Percentiles rank a stretch among this genome's conserved stretches.
These are phyloP conservation scores for Atlantisia rogersi DNA, from an alignment of 2,113 vertebrate species.

Conservation along the genomic window DNA sequence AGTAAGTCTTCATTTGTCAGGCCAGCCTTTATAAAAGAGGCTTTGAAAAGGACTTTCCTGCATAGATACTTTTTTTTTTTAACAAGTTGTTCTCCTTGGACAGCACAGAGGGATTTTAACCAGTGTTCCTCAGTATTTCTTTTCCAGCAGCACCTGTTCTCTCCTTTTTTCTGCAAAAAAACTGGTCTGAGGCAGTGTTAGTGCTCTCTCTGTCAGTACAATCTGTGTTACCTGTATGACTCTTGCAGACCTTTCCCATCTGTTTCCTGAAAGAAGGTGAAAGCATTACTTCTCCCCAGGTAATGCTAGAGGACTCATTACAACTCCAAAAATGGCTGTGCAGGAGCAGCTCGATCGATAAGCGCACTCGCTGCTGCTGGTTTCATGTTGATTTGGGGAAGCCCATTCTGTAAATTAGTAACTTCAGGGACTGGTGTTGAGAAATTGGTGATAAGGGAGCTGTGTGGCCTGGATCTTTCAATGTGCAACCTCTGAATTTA, in stretches of 20 bases:
- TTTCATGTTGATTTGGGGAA: background rate
- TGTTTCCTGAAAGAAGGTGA: background rate
- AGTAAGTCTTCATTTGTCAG: background rate
- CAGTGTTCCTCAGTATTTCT: background rate
- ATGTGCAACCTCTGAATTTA: background rate
- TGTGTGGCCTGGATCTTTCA: too few relatives aligned
- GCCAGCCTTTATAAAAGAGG: background rate
- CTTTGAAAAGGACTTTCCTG: background rate
- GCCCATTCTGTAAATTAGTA: background rate
- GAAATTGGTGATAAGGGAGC: background rate
- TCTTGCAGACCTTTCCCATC: background rate
- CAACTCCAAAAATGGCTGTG: rapidly evolving
- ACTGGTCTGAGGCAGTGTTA: background rate
- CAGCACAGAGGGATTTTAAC: background rate
- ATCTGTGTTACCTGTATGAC: rapidly evolving
- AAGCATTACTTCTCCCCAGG: background rate
- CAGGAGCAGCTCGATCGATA: background rate
- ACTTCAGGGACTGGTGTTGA: background rate
- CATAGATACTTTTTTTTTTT: background rate
- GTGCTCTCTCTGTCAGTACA: background rate
- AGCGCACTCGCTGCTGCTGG: background rate
- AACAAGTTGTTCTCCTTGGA: background rate
- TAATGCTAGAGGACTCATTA: background rate
- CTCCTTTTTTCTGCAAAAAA: background rate
- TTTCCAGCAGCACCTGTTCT: background rate